Conservation (phyloP, 2,888 invertebrate species). For the Cosmorhoe ocellata region DNA sequence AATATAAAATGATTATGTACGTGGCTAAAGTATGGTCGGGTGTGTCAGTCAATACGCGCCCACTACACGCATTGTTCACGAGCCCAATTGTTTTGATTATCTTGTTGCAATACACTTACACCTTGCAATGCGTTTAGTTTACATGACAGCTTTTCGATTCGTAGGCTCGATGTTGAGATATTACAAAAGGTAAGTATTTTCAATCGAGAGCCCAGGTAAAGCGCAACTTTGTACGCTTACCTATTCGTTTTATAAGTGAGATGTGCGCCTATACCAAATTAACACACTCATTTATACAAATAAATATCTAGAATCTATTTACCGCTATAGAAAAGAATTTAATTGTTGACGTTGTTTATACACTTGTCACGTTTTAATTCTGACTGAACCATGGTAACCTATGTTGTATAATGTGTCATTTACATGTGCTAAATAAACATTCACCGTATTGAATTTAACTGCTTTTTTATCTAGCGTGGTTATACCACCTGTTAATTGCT, state of each 20-base stretch:
- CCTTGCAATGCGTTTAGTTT: constrained; percentile 39
- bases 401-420: constrained; percentile 12
- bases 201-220: not conserved
- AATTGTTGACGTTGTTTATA: no score
- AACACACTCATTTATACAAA: no score
- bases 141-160: constrained; percentile 34
- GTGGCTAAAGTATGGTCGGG: constrained; percentile 10
- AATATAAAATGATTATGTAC: no score
- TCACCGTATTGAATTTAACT: constrained; percentile 16
- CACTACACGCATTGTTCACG: constrained; percentile 38
- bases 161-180: constrained; percentile 22
- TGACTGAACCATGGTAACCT: constrained; percentile 13
- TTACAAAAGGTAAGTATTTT: not conserved
- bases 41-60: constrained; percentile 36
- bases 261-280: no score
- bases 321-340: no score
- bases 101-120: constrained; percentile 41
- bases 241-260: no score
- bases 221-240: no score
- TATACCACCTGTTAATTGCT: constrained; percentile 27
- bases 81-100: constrained; percentile 37
- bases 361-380: not conserved
- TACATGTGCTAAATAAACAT: constrained; percentile 8
- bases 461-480: constrained; percentile 22
- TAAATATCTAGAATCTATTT: no score